These are phyloP conservation scores for Aphelinus certus DNA, from an alignment of 1,140 invertebrate species.

Conservation along the genomic window DNA sequence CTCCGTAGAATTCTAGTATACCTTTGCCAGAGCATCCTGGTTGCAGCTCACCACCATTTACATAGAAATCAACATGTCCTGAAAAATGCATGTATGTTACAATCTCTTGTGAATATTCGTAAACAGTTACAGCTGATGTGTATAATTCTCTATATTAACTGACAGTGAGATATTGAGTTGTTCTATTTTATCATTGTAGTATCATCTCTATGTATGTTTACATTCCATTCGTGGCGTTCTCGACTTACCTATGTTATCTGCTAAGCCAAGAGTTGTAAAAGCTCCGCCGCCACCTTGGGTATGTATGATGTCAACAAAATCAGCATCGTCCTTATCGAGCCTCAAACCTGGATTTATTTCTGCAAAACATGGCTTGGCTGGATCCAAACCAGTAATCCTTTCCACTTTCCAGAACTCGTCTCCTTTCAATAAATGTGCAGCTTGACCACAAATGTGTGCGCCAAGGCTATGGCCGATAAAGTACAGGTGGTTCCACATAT, in stretches of 20 bases:
- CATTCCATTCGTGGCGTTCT: no score
- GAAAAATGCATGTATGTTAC: neutral
- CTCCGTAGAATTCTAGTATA: neutral
- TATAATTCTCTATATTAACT: no score
- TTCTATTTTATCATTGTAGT: no score
- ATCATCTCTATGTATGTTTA: neutral
- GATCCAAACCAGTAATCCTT: constrained; percentile 70
- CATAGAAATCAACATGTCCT: constrained; percentile 76
- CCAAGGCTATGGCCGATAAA: constrained; percentile 16
- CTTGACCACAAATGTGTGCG: constrained; percentile 6
- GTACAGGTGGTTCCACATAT: neutral
- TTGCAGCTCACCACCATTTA: constrained; percentile 72
- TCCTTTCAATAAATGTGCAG: constrained; percentile 9
- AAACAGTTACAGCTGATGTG: neutral
- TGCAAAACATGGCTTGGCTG: constrained; percentile 73
- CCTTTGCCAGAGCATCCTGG: constrained; percentile 60
- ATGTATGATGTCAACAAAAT: constrained; percentile 77
- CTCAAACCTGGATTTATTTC: constrained; percentile 60
- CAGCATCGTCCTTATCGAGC: constrained; percentile 69
- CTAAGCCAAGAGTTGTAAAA: neutral
- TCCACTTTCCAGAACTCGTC: constrained; percentile 31
- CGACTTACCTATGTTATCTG: neutral
- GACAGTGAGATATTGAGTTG: no score
- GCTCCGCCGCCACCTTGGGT: constrained; percentile 51
- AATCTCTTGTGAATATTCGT: neutral